phyloP scores from a whole-genome alignment of 2,113 vertebrate species.

The Forbesichthys papilliferus region DNA sequence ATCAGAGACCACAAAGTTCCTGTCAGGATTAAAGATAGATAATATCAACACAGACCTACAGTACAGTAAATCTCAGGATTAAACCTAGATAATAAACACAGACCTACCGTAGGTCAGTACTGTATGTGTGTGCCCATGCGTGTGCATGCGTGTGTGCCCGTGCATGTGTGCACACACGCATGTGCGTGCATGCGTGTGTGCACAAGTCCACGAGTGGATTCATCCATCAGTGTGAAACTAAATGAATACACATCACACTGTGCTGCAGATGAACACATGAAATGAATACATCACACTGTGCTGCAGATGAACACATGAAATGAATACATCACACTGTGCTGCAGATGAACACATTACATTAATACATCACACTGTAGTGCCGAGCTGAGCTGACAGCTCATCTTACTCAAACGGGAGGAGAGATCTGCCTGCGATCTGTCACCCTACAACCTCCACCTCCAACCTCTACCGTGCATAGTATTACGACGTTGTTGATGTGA shows the following conservation, averaged over 20 bases:
- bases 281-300: slow-evolving; percentile 57
- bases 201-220: not conserved
- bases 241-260: slow-evolving; percentile 56
- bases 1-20: not conserved
- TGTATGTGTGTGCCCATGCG: too few species aligned
- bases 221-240: slow-evolving; percentile 44
- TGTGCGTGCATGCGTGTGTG: not conserved
- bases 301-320: too few species aligned
- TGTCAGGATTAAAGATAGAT: not conserved
- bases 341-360: too few species aligned
- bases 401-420: slow-evolving; percentile 45
- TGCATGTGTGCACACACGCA: not conserved
- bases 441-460: not conserved
- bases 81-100: not conserved
- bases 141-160: not conserved
- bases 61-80: too few species aligned
- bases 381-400: slow-evolving; percentile 43
- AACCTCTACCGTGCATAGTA: too few species aligned
- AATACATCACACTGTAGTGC: not conserved
- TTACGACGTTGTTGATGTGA: too few species aligned
- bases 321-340: slow-evolving; percentile 17
- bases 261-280: slow-evolving; percentile 9
- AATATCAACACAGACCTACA: too few species aligned
- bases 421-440: slow-evolving; percentile 36
- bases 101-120: not conserved